These are phyloP conservation scores for Tetramorium bicarinatum DNA, from an alignment of 2,888 invertebrate genomes.

Conservation along the genomic window DNA sequence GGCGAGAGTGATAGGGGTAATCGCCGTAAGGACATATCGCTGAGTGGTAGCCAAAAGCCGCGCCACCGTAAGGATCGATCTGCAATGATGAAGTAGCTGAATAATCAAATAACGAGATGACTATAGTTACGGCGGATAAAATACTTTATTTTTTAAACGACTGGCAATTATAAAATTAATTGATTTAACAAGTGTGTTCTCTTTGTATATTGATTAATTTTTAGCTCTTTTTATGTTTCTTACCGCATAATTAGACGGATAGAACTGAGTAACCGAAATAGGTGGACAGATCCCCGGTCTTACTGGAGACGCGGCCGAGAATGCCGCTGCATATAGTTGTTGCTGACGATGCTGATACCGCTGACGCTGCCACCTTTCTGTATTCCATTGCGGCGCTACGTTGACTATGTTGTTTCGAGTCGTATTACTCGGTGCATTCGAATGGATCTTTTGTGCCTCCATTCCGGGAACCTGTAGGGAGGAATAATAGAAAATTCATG, in stretches of 20 bases:
- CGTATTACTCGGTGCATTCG: conserved; percentile 17
- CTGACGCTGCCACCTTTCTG: conserved; percentile 70
- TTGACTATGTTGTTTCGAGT: conserved; percentile 65
- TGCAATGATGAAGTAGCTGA: conserved; percentile 37
- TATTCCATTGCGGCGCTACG: conserved; percentile 68
- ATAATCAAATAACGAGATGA: background rate
- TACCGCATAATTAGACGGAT: conserved; percentile 77
- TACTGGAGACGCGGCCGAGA: conserved; percentile 58
- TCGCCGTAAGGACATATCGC: conserved; percentile 64
- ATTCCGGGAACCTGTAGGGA: conserved; percentile 54
- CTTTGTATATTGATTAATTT: background rate
- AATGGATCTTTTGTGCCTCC: conserved; percentile 64
- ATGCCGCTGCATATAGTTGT: conserved; percentile 62
- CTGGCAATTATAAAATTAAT: conserved; percentile 10
- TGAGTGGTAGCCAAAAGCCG: conserved; percentile 63
- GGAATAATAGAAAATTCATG: background rate
- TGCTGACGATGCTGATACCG: conserved; percentile 66
- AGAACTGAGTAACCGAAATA: conserved; percentile 73
- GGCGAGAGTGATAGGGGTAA: conserved; percentile 69
- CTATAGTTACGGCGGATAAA: background rate
- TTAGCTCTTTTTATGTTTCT: conserved; percentile 48
- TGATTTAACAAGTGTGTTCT: background rate
- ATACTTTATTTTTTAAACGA: background rate
- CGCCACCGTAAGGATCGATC: conserved; percentile 67
- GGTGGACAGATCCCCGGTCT: conserved; percentile 72